These are phyloP conservation scores for Malacosoma neustria DNA, from an alignment of 2,888 invertebrate species.

Conservation along the genomic window DNA sequence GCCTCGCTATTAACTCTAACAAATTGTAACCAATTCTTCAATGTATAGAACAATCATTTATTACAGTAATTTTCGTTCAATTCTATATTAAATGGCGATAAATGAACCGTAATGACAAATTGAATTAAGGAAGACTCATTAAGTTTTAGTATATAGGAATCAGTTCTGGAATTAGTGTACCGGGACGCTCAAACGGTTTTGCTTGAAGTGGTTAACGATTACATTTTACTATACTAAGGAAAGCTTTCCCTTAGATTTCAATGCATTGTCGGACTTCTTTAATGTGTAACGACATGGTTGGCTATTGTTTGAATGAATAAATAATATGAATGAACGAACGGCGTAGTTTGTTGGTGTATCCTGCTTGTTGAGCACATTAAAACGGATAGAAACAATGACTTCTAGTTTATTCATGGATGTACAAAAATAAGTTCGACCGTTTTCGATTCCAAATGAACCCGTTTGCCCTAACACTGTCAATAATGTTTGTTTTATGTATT, in stretches of 20 bases:
- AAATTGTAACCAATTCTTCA: background rate
- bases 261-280: background rate
- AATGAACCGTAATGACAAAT: constrained; percentile 6
- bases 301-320: background rate
- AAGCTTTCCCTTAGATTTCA: background rate
- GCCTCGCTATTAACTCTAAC: background rate
- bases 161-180: constrained; percentile 15
- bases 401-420: background rate
- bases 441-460: too few species aligned
- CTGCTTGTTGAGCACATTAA: background rate
- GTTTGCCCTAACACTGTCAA: too few species aligned
- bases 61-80: background rate
- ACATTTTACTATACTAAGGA: background rate
- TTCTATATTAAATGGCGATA: constrained; percentile 2
- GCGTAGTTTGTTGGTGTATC: background rate
- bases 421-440: too few species aligned
- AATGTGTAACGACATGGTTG: background rate
- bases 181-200: constrained; percentile 17
- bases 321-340: background rate
- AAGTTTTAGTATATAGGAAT: constrained; percentile 15
- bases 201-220: constrained; percentile 16
- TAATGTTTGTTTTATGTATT: too few species aligned
- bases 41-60: background rate
- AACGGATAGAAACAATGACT: background rate
- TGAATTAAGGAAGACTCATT: constrained; percentile 14